Base-by-base conservation (phyloP, 2,797 vertebrate species). In the Spinus olivaceus region DNA sequence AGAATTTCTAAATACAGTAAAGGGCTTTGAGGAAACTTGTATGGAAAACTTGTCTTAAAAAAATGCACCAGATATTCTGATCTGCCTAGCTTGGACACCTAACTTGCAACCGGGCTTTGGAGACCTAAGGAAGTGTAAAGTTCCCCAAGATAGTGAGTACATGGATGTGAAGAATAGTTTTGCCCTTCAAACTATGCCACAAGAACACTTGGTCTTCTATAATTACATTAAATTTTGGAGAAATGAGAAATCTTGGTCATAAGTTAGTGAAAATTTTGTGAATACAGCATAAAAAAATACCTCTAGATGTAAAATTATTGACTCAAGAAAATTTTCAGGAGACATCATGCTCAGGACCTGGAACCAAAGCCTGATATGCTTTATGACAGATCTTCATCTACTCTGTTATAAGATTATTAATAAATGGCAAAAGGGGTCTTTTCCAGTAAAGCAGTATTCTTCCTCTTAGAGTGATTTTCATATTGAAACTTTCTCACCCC, bases 171-270 rank as follows among this genome's bases (percentile, higher is more conserved):
- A 72, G 20, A 64, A 59, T 4, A 59, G 9, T 41, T 67, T 82
- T 80, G 2, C 4, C 77, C n/a, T 76, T 69, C 37, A 44, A 72
- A 60, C 12, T 44, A 25, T 1, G 1, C 6, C 23, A 63, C 0
- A 0, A 56, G 25, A 66, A 63, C 8, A 57, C 1, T 59, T 47
- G 60, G 5, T 0, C 16, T 84, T 81, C 56, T 33, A 8, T n/a
- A 65, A 56, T 37, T 50, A 25, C 4, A 24, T 46, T 37, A 64
- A 28, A n/a, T 59, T 44, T 77, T 73, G 10, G 30, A 61, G 17
- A 63, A 65, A 14, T 56, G 30, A 61, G 20, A 63, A 65, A 14
- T 56, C 19, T 51, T 60, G 23, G 16, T 65, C 15, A 81, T n/a
- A 81, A 78, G 4, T 18, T 27, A 57, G 12, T 21, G 12, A 69